phyloP scores from a whole-genome alignment of 2,113 vertebrate genomes.

The Stegastes partitus region DNA sequence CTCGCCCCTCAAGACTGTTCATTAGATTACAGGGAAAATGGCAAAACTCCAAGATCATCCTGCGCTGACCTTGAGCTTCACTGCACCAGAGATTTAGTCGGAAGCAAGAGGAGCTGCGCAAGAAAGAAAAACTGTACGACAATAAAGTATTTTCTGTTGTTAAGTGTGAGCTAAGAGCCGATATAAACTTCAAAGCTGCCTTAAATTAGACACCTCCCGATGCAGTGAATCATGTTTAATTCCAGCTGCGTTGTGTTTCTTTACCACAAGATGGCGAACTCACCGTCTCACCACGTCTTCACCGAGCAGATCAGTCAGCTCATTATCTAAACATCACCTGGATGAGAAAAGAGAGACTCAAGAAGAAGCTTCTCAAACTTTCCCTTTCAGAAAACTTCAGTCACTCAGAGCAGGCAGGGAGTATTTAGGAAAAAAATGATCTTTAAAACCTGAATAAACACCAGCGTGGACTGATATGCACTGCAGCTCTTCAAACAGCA shows the following conservation, averaged over 20 bases:
- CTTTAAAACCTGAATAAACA: slow-evolving; percentile 45
- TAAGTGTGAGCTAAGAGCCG: not conserved
- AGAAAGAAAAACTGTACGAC: not conserved
- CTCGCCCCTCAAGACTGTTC: slow-evolving; percentile 26
- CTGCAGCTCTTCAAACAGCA: slow-evolving; percentile 13
- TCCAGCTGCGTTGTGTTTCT: slow-evolving; percentile 31
- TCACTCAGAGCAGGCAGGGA: slow-evolving; percentile 7
- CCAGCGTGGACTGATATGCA: slow-evolving; percentile 21
- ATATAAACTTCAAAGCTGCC: no score
- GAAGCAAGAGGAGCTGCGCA: not conserved
- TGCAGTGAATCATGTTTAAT: not conserved
- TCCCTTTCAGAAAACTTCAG: slow-evolving; percentile 12
- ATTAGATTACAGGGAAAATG: slow-evolving; percentile 42
- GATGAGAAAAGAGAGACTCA: not conserved
- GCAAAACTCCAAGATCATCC: slow-evolving; percentile 10
- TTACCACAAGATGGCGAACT: slow-evolving; percentile 66
- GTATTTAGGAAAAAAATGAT: slow-evolving; percentile 17
- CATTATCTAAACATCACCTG: slow-evolving; percentile 13
- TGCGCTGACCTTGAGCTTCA: slow-evolving; percentile 19
- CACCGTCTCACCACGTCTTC: not conserved
- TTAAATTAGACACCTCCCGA: no score
- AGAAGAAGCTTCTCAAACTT: not conserved
- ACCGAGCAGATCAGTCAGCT: slow-evolving; percentile 11
- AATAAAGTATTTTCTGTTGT: no score
- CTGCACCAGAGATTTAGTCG: not conserved